phyloP scores from a whole-genome alignment of 1,140 invertebrate genomes.

The Antheraea pernyi region DNA sequence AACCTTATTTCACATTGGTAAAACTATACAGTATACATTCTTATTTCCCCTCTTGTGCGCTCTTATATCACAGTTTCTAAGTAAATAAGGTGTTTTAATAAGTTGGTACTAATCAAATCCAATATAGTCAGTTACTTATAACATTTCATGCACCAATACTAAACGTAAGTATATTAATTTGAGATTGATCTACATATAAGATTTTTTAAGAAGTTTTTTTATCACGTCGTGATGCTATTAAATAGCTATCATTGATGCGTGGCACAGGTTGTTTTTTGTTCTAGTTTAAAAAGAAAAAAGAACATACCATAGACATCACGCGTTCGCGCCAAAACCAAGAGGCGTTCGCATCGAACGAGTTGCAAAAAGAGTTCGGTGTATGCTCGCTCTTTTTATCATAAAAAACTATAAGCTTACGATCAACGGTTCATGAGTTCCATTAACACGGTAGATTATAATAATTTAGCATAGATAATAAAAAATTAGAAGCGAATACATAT shows the following conservation, averaged over 20 bases:
- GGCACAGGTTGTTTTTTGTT: conserved; percentile 41
- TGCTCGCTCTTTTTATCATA: neutral
- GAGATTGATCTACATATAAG: conserved; percentile 36
- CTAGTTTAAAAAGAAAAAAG: conserved; percentile 31
- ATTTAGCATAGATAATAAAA: conserved; percentile 10
- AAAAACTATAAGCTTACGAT: neutral
- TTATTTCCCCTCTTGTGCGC: no score
- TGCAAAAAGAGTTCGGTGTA: conserved; percentile 11
- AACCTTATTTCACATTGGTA: no score
- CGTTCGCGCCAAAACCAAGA: conserved; percentile 50
- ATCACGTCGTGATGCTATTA: conserved; percentile 44
- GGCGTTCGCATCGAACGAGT: conserved; percentile 30
- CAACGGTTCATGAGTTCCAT: conserved; percentile 14
- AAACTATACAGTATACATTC: no score
- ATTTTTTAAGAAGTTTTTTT: conserved; percentile 35
- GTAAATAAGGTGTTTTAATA: no score
- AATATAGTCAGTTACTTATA: no score
- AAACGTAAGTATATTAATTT: conserved; percentile 26
- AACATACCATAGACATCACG: conserved; percentile 32
- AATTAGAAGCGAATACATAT: neutral
- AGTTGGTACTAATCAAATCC: no score
- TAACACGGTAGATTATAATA: conserved; percentile 4
- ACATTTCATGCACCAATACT: neutral
- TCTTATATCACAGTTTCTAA: no score
- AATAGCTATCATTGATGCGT: conserved; percentile 52